Evolutionary conservation across 1,140 invertebrate species (phyloP).

Genomic region (Orchesella cincta): DNA sequence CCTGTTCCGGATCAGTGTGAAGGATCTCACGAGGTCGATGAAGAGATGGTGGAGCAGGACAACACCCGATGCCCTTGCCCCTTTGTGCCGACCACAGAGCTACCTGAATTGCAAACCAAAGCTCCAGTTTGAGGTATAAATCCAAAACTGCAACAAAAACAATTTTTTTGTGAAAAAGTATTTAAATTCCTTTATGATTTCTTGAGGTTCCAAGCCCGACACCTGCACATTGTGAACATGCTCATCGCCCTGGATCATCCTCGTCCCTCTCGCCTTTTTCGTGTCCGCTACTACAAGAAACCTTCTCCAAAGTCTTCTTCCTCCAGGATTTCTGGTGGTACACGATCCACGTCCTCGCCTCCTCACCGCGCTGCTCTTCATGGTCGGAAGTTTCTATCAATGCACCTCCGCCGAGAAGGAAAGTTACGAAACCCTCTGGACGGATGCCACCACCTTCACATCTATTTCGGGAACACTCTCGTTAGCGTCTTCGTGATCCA

Average conservation of each 20-base stretch:
- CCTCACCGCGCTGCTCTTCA: slow-evolving; percentile 29
- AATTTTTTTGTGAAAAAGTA: too few relatives aligned
- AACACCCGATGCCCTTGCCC: not conserved
- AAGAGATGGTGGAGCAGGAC: not conserved
- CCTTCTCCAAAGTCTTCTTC: slow-evolving; percentile 30
- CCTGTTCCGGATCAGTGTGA: too few relatives aligned
- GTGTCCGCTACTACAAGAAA: slow-evolving; percentile 36
- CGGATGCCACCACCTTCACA: not conserved
- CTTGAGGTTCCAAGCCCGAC: not conserved
- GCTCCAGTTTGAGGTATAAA: not conserved
- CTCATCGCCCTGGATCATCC: slow-evolving; percentile 30
- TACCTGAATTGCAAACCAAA: not conserved
- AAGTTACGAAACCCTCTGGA: not conserved
- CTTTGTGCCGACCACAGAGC: not conserved
- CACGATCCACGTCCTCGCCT: slow-evolving; percentile 22
- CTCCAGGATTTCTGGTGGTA: slow-evolving; percentile 39
- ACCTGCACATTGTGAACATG: slow-evolving; percentile 19
- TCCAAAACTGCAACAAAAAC: too few relatives aligned
- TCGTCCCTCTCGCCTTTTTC: slow-evolving; percentile 25
- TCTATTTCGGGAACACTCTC: not conserved
- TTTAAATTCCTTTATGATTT: too few relatives aligned
- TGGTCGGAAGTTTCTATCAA: slow-evolving; percentile 17
- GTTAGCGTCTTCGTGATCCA: slow-evolving; percentile 3
- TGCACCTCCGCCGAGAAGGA: not conserved
- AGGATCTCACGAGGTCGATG: not conserved